phyloP scores from a whole-genome alignment of 2,888 invertebrate species.

The Nemoura dubitans region DNA sequence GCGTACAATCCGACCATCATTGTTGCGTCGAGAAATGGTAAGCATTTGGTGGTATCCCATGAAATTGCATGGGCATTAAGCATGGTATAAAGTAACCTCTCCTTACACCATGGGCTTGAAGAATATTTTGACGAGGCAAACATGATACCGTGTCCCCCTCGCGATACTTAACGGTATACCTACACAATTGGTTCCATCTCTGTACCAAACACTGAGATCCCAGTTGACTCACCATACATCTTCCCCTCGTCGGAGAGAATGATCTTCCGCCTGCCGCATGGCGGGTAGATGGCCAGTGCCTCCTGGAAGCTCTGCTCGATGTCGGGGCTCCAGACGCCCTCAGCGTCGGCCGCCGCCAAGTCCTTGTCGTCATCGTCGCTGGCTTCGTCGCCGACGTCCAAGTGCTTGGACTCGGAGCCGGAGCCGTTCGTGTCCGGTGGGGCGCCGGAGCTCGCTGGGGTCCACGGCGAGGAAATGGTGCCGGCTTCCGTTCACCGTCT shows the following conservation, averaged over 20 bases:
- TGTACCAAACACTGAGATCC: no score
- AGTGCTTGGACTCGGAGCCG: constrained; percentile 89
- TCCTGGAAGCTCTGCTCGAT: constrained; percentile 99
- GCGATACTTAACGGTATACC: no score
- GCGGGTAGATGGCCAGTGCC: constrained; percentile 99
- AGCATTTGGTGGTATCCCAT: no score
- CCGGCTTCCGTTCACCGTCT: constrained; percentile 70
- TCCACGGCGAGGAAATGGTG: constrained; percentile 98
- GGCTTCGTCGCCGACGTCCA: constrained; percentile 83
- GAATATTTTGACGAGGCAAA: no score
- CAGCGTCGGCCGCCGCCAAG: constrained; percentile 95
- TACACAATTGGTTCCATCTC: no score
- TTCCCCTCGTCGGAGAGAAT: constrained; percentile 99
- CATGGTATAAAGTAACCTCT: no score
- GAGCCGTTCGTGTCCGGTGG: constrained; percentile 91
- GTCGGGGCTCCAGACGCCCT: constrained; percentile 99
- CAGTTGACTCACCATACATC: constrained; percentile 99
- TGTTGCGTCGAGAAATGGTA: no score
- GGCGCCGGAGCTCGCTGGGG: constrained; percentile 86
- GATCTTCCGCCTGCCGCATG: constrained; percentile 99
- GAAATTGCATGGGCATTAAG: no score
- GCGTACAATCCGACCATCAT: no score
- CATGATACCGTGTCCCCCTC: no score
- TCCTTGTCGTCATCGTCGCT: constrained; percentile 92
- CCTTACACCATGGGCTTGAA: no score